Evolutionary conservation across 2,888 invertebrate genomes (phyloP).

Genomic region (Luffia ferchaultella): DNA sequence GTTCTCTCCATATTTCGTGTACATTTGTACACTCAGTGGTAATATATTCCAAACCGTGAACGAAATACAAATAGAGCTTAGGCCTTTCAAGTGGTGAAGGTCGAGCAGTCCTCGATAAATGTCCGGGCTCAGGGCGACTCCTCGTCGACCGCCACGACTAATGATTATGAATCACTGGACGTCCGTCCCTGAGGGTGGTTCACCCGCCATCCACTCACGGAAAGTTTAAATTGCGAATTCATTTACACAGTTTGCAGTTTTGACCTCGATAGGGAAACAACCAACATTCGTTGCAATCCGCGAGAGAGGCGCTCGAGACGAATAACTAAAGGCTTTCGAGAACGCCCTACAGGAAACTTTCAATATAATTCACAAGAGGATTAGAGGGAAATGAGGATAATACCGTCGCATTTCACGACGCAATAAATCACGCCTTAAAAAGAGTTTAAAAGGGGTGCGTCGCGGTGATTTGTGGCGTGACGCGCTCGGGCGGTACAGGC

Average conservation of each 20-base stretch:
- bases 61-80: conserved; percentile 51
- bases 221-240: not conserved
- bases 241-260: not conserved
- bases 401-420: conserved; percentile 26
- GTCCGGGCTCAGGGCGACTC: not conserved
- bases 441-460: conserved; percentile 15
- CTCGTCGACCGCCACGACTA: too few relatives aligned
- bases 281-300: not conserved
- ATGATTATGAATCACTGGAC: too few relatives aligned
- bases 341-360: conserved; percentile 44
- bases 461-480: conserved; percentile 38
- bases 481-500: conserved; percentile 7
- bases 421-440: conserved; percentile 48
- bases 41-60: conserved; percentile 58
- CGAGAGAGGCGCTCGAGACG: not conserved
- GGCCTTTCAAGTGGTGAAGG: conserved; percentile 11
- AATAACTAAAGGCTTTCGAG: conserved; percentile 33
- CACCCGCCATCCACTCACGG: not conserved
- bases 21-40: conserved; percentile 41
- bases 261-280: not conserved
- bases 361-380: conserved; percentile 44
- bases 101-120: not conserved
- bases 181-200: too few relatives aligned
- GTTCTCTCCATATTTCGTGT: conserved; percentile 43
- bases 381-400: conserved; percentile 43